Percentiles rank a stretch among this genome's conserved stretches.
Conservation (phyloP, 1,140 invertebrate species). For the Pogonus chalceus region DNA sequence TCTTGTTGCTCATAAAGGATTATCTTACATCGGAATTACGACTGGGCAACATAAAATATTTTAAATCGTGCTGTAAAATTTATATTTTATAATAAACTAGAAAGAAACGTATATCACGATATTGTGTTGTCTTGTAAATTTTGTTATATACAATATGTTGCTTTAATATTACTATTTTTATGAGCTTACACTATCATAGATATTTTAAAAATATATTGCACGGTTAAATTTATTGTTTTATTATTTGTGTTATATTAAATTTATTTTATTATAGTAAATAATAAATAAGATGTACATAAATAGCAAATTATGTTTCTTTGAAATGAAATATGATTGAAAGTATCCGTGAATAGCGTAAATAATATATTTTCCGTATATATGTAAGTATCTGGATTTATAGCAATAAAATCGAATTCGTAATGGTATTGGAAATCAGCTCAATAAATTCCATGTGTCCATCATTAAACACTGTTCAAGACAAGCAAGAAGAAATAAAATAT, state of each 20-base stretch:
- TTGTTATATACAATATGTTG: background rate
- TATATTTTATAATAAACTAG: slow-evolving; percentile 21
- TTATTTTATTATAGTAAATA: background rate
- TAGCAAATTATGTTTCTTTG: background rate
- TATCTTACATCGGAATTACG: background rate
- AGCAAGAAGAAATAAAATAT: background rate
- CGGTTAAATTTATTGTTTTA: background rate
- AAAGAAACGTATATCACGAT: slow-evolving; percentile 8
- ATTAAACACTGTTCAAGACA: too few species aligned
- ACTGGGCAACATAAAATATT: background rate
- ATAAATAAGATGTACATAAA: background rate
- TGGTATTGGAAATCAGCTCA: too few species aligned
- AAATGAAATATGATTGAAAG: too few species aligned
- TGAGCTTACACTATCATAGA: background rate
- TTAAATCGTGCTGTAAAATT: slow-evolving; percentile 20
- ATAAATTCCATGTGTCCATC: too few species aligned
- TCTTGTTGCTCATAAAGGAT: too few species aligned
- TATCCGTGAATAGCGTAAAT: too few species aligned
- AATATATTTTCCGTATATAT: too few species aligned
- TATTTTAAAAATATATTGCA: background rate
- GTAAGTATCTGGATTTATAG: too few species aligned
- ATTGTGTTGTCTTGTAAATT: background rate
- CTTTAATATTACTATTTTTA: background rate
- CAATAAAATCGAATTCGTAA: too few species aligned
- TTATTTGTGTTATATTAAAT: background rate